Base-by-base conservation (phyloP, 2,797 vertebrate genomes). In the Sebastes elongatus region DNA sequence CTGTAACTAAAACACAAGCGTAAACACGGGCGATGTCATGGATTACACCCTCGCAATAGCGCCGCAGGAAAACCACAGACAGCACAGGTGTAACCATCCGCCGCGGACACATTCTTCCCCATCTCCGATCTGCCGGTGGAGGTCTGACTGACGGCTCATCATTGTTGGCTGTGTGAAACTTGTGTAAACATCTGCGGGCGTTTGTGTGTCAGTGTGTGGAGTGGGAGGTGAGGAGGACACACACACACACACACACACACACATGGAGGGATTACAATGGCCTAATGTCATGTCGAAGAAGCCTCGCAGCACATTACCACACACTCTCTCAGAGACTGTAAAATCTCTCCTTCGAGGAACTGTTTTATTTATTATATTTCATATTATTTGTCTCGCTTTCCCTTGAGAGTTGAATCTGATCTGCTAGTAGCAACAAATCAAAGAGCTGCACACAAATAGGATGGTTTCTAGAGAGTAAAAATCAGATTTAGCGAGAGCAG, bases 1-100 rank as follows among this genome's bases (percentile, higher is more conserved):
- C 93, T 94, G 94, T 96, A 96, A 96, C 95, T 95, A 96, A 95
- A 95, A 90, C 94, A 93, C 90, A 93, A 27, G 86, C 75, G 83
- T 91, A 93, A 96, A 97, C 94, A 91, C 65, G 8, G 91, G 90
- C 70, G 93, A 92, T 87, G 91, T 86, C 88, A 94, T 86, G 87
- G 92, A 94, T 94, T 92, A 93, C 87, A 89, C 83, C 83, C 88
- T 84, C 3, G 85, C 81, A 59, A 86, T 74, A 88, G 49, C 46
- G 88, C 92, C 86, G 77, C 86, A 76, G 92, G 91, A 90, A 90
- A 87, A 89, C 67, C 66, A 78, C 82, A 85, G 75, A 82, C 71
- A 86, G 87, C 79, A 52, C 94, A 94, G 94, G 91, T 93, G 92
- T 86, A 93, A 81, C 81, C 84, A 71, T 81, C 66, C 66, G 35